Evolutionary conservation across 1,140 invertebrate species (phyloP), one percentile per base, ranked within the genome.

Genomic region (Diachasma alloeum): DNA sequence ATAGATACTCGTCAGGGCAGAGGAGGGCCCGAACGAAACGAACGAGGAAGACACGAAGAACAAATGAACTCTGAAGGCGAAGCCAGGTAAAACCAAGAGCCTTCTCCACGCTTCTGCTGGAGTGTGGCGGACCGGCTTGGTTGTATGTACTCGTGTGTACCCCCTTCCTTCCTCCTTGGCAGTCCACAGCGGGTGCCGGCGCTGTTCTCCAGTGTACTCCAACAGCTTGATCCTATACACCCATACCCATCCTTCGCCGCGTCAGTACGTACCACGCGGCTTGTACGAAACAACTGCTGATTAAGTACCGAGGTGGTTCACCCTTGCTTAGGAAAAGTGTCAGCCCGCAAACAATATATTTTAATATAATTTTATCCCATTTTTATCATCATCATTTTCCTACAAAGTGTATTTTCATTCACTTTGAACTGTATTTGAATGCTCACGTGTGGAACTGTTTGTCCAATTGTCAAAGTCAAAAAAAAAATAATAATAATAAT

Each of bases 241-340:
- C 84, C 85, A 85, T 82, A 84, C 81, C 81, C 82, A 83, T 82
- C 82, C 81, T 83, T 56, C 67, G 81, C 83, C 36, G 83, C 87
- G 83, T 88, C 88, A 90, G 88, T 90, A 81, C 85, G 81, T 86
- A 90, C 84, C 88, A 88, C 88, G 88, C 88, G 88, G 86, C 87
- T 84, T 83, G 83, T 82, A 85, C 87, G 87, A 85, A 89, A 90
- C 87, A 53, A 83, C 82, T 84, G 83, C 82, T 83, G 82, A 85
- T 85, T 84, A 87, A 31, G 6, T 53, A n/a, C 48, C 69, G 77
- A 78, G 77, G 74, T 78, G 77, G 69, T 78, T 75, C 74, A 68
- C 69, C 73, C 70, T 71, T 59, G 68, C 63, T 31, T 31, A 19
- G 9, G 19, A 26, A 66, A 53, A 72, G 70, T 63, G 19, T 31